These are phyloP conservation scores for Oriolus oriolus DNA, from an alignment of 2,113 vertebrate genomes.

Conservation along the genomic window DNA sequence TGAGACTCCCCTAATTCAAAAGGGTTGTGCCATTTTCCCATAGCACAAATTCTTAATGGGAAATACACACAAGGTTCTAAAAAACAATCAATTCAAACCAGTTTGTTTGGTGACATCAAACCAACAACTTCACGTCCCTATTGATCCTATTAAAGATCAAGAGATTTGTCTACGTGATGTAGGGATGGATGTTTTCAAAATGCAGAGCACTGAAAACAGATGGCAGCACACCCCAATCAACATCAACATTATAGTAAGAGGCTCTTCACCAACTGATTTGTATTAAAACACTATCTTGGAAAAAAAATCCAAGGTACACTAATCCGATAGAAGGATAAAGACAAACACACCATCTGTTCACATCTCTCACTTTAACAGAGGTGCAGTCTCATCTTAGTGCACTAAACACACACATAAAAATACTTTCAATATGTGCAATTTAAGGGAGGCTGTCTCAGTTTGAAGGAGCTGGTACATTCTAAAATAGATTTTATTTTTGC, in stretches of 20 bases:
- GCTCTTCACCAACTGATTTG: slow-evolving; percentile 66
- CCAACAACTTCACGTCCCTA: background rate
- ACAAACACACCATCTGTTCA: slow-evolving; percentile 66
- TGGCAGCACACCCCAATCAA: slow-evolving; percentile 64
- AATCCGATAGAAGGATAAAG: slow-evolving; percentile 72
- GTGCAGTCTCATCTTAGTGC: background rate
- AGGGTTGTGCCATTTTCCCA: background rate
- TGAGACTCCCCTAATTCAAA: background rate
- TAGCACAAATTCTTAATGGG: rapidly evolving
- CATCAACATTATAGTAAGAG: slow-evolving; percentile 58
- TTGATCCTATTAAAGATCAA: slow-evolving; percentile 49
- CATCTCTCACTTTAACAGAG: slow-evolving; percentile 44
- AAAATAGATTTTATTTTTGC: background rate
- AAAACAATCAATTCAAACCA: background rate
- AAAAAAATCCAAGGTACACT: slow-evolving; percentile 61
- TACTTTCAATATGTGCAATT: background rate
- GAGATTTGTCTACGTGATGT: slow-evolving; percentile 45
- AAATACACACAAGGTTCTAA: background rate
- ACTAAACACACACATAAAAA: background rate
- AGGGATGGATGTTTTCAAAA: slow-evolving; percentile 34
- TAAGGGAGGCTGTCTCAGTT: background rate
- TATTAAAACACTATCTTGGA: slow-evolving; percentile 69
- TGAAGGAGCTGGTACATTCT: background rate
- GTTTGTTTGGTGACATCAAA: background rate
- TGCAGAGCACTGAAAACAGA: slow-evolving; percentile 65